phyloP scores from a whole-genome alignment of 2,888 invertebrate species.

The Schrankia costaestrigalis region DNA sequence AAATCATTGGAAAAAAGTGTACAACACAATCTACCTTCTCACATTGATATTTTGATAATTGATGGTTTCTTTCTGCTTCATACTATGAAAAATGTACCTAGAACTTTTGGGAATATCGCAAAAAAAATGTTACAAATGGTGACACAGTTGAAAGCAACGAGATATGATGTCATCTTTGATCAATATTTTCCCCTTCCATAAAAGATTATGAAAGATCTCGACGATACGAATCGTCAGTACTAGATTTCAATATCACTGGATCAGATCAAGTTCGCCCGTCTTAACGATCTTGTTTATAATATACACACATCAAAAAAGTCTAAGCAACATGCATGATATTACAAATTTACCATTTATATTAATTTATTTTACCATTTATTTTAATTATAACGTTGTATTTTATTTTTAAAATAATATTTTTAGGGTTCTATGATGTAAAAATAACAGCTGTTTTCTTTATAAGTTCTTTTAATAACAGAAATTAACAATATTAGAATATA shows the following conservation, averaged over 20 bases:
- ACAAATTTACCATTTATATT: too few relatives aligned
- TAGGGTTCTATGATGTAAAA: too few relatives aligned
- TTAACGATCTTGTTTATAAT: too few relatives aligned
- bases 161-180: constrained; percentile 10
- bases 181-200: constrained; percentile 3
- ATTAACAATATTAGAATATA: too few relatives aligned
- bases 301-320: too few relatives aligned
- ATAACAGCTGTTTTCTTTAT: too few relatives aligned
- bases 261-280: constrained; percentile 1
- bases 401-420: too few relatives aligned
- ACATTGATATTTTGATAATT: constrained; percentile 15
- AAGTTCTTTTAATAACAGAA: too few relatives aligned
- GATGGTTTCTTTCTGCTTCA: constrained; percentile 35
- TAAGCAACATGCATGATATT: too few relatives aligned
- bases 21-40: constrained; percentile 8
- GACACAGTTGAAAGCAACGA: not conserved
- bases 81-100: constrained; percentile 14
- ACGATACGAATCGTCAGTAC: not conserved
- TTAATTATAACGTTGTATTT: too few relatives aligned
- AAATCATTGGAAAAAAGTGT: constrained; percentile 18
- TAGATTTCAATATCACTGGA: not conserved
- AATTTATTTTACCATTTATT: too few relatives aligned
- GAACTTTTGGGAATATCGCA: constrained; percentile 12
- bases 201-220: constrained; percentile 1
- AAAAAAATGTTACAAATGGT: constrained; percentile 11